Conservation (phyloP, 92 coral and sea anemone species). For the Heteractis magnifica region DNA sequence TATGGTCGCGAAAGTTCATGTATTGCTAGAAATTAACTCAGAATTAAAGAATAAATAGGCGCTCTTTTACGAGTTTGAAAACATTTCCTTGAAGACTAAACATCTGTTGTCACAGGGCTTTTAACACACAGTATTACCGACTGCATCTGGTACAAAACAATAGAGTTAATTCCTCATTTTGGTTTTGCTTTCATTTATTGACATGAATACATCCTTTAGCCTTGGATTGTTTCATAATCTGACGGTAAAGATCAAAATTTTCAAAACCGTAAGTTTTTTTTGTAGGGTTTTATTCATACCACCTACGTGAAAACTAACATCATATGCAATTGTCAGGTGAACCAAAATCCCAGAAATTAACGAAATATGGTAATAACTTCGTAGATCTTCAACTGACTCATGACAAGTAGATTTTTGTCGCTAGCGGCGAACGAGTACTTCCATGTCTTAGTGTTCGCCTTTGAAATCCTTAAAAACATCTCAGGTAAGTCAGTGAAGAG, state of each 20-base stretch:
- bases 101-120: neutral
- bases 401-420: neutral
- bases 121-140: neutral
- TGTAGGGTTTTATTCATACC: neutral
- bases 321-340: neutral
- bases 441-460: neutral
- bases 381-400: neutral
- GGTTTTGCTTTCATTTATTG: neutral
- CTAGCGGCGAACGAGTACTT: too few species aligned
- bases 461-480: neutral
- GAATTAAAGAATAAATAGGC: neutral
- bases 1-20: neutral
- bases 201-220: neutral
- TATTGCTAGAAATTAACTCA: neutral
- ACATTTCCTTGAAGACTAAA: neutral
- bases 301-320: slow-evolving; percentile 4
- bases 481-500: neutral
- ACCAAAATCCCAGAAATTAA: neutral
- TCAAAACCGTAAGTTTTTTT: neutral
- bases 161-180: neutral
- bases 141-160: neutral
- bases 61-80: neutral
- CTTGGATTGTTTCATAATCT: neutral
- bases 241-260: neutral
- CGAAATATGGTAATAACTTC: neutral